Percentiles rank a stretch among this genome's conserved stretches.
Conservation (phyloP, 2,888 invertebrate genomes). For the Amphiduros pacificus region DNA sequence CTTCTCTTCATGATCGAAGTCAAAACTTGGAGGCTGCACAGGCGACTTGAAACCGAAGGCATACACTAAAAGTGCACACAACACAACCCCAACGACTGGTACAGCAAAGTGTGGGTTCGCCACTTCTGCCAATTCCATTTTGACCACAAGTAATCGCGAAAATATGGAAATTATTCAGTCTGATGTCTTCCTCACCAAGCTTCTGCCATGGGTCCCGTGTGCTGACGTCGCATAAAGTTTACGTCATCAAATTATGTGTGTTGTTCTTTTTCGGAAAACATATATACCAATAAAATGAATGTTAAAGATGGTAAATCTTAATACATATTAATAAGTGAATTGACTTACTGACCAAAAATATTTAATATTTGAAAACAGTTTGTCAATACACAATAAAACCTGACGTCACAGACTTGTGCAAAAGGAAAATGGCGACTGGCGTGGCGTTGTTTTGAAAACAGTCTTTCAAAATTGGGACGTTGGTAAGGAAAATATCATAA, state of each 20-base stretch:
- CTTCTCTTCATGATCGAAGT: slow-evolving; percentile 20
- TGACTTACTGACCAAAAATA: too few relatives aligned
- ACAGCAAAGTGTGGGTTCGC: slow-evolving; percentile 64
- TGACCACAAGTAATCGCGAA: slow-evolving; percentile 12
- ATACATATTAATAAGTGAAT: too few relatives aligned
- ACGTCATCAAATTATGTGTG: slow-evolving; percentile 17
- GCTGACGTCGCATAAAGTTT: slow-evolving; percentile 19
- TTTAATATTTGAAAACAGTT: too few relatives aligned
- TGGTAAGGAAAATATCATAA: too few relatives aligned
- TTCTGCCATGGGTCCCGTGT: slow-evolving; percentile 14
- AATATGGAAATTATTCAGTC: slow-evolving; percentile 15
- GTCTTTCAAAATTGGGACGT: too few relatives aligned
- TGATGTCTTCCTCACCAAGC: slow-evolving; percentile 5
- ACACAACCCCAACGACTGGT: slow-evolving; percentile 69
- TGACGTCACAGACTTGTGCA: slow-evolving; percentile 12
- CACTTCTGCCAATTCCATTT: slow-evolving; percentile 53
- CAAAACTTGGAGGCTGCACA: slow-evolving; percentile 68
- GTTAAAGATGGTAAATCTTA: too few relatives aligned
- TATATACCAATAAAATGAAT: too few relatives aligned
- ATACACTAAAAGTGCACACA: slow-evolving; percentile 75
- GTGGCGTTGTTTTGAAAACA: slow-evolving; percentile 22
- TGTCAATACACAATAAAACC: not conserved
- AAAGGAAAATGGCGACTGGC: slow-evolving; percentile 12
- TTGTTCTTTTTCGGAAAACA: too few relatives aligned
- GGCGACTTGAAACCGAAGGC: slow-evolving; percentile 79